phyloP scores from a whole-genome alignment of 2,113 vertebrate genomes.

The Pelecanoides urinatrix region DNA sequence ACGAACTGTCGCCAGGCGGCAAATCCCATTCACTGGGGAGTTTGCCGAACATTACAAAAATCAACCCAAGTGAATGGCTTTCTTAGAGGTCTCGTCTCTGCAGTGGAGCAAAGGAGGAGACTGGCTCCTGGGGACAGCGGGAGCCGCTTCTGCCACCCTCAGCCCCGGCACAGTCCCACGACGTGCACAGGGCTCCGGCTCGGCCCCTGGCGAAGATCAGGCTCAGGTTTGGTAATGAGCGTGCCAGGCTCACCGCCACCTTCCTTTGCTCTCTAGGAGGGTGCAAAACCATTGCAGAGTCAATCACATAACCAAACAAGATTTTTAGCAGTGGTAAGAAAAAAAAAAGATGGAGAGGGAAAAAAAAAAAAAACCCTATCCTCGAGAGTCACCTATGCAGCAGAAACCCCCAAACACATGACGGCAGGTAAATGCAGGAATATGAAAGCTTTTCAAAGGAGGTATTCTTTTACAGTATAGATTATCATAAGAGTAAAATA shows the following conservation, averaged over 20 bases:
- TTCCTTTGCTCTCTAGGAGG: background rate
- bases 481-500: background rate
- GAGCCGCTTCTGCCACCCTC: background rate
- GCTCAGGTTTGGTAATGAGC: background rate
- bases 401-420: background rate
- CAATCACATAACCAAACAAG: background rate
- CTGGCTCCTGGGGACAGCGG: background rate
- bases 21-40: background rate
- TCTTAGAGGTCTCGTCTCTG: background rate
- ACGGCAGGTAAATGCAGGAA: background rate
- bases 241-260: rapidly evolving
- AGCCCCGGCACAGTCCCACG: rapidly evolving
- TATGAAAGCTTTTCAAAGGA: background rate
- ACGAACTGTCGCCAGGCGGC: background rate
- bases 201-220: background rate
- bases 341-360: background rate
- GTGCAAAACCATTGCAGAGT: background rate
- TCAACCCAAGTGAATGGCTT: rapidly evolving
- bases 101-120: background rate
- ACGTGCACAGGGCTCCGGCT: background rate
- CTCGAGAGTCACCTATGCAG: background rate
- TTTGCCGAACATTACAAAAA: background rate
- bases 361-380: background rate
- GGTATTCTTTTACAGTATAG: background rate
- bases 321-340: background rate